Base-by-base conservation (phyloP, 2,797 vertebrate species). In the Euphonia xanthogaster region DNA sequence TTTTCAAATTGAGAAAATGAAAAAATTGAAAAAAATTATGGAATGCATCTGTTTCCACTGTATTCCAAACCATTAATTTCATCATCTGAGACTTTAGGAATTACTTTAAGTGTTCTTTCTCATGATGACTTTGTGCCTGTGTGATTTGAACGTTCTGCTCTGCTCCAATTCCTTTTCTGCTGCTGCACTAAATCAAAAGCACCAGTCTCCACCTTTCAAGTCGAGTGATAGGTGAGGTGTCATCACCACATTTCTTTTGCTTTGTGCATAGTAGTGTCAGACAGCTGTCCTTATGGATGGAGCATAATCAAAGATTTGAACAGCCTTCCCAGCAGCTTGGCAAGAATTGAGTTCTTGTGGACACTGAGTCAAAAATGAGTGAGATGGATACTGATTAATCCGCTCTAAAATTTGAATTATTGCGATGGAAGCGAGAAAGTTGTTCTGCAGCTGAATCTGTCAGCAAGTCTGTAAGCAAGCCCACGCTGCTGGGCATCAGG, bases 331-430 rank as follows among this genome's bases (percentile, higher is more conserved):
- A 94, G 75, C 53, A 88, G 50, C 78, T 63, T 80, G 71, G 68
- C 75, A 81, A 93, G 91, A 87, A 79, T 72, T 28, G 81, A 80
- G 57, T 76, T 87, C 57, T 55, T 92, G 33, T 0, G 0, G 68
- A 62, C 90, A 80, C 42, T 0, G 8, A 79, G 57, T 92, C 61
- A 82, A 73, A 91, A 93, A 60, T 4, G 8, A 76, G 42, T 33
- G 58, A 90, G 54, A 62, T 66, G 66, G 72, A 68, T 94, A 91
- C 72, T 65, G 82, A 94, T 96, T 80, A 93, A 44, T 74, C 35
- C 20, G 14, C 66, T 83, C n/a, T 37, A 58, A 89, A 90, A 37
- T 57, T 5, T 86, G 72, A 90, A 80, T 88, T 90, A 72, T 65
- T 39, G 3, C 1, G 15, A 44, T 0, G 1, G 85, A 90, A 93